A percentile compares a stretch with the other conserved stretches of the same genome.
These are phyloP conservation scores for Trichomalopsis sarcophagae DNA, from an alignment of 1,140 invertebrate genomes.

Conservation along the genomic window DNA sequence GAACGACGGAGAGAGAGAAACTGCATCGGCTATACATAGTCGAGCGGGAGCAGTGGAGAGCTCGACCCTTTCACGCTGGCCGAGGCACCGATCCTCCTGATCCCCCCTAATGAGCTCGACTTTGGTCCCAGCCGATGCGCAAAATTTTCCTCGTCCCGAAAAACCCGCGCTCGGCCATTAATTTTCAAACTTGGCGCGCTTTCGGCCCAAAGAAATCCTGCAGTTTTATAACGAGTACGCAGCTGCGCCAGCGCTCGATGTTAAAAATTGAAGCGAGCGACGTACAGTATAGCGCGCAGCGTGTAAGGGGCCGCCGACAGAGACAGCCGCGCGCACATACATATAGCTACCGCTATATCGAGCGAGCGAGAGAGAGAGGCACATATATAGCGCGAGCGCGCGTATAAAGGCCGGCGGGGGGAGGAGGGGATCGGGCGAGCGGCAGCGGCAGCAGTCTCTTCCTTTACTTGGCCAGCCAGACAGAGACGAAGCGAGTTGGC, in stretches of 20 bases:
- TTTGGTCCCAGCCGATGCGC: background rate
- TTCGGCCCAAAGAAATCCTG: background rate
- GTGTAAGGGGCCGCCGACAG: background rate
- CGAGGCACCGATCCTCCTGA: background rate
- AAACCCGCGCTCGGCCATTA: background rate
- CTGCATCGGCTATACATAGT: conserved; percentile 9
- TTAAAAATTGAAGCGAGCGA: conserved; percentile 21
- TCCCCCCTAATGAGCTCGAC: background rate
- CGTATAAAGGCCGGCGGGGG: conserved; percentile 49
- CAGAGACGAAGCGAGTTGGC: conserved; percentile 53
- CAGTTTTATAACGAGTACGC: conserved; percentile 14
- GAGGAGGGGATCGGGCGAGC: conserved; percentile 47
- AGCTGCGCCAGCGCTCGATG: background rate
- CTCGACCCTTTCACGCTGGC: background rate
- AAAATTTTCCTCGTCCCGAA: background rate
- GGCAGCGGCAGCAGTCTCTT: conserved; percentile 57
- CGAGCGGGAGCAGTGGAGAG: background rate
- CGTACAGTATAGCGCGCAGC: background rate
- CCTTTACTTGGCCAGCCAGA: conserved; percentile 67
- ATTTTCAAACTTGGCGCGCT: background rate
- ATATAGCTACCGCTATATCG: conserved; percentile 21
- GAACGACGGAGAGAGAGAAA: background rate
- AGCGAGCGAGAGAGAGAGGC: conserved; percentile 16
- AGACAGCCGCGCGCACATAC: background rate
- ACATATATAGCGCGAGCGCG: conserved; percentile 39